Evolutionary conservation across 2,888 invertebrate genomes (phyloP).

Genomic region (Phengaris arion): DNA sequence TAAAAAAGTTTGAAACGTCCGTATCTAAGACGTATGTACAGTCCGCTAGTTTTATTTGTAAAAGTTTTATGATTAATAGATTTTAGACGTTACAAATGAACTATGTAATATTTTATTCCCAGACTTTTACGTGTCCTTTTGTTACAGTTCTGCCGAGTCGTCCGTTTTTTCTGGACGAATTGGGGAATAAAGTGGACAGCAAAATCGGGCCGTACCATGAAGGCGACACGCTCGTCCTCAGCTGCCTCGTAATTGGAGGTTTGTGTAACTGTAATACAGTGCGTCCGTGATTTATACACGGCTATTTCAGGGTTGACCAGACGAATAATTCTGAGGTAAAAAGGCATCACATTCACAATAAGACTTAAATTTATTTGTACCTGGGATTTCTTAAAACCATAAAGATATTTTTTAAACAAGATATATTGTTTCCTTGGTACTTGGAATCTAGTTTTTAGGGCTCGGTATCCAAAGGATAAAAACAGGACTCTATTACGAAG

Average conservation of each 20-base stretch:
- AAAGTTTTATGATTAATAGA: background rate
- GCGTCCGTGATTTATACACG: background rate
- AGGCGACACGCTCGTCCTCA: slow-evolving; percentile 76
- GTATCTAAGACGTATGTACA: no score
- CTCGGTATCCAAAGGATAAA: no score
- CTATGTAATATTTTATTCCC: background rate
- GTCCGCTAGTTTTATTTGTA: no score
- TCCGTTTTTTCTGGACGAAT: slow-evolving; percentile 73
- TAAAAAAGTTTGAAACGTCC: no score
- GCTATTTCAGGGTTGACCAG: background rate
- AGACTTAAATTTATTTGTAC: no score
- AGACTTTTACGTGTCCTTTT: background rate
- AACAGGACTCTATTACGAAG: no score
- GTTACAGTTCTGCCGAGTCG: slow-evolving; percentile 71
- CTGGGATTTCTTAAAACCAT: no score
- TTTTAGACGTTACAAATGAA: background rate
- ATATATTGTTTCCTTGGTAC: no score
- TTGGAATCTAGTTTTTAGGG: no score
- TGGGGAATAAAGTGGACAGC: slow-evolving; percentile 67
- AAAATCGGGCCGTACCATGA: slow-evolving; percentile 79
- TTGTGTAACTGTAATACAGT: slow-evolving; percentile 38
- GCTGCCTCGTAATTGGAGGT: slow-evolving; percentile 81
- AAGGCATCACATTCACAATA: background rate
- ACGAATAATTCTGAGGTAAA: background rate
- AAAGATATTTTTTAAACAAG: no score